Evolutionary conservation across 1,140 invertebrate genomes (phyloP).

Genomic region (Lepeophtheirus salmonis): DNA sequence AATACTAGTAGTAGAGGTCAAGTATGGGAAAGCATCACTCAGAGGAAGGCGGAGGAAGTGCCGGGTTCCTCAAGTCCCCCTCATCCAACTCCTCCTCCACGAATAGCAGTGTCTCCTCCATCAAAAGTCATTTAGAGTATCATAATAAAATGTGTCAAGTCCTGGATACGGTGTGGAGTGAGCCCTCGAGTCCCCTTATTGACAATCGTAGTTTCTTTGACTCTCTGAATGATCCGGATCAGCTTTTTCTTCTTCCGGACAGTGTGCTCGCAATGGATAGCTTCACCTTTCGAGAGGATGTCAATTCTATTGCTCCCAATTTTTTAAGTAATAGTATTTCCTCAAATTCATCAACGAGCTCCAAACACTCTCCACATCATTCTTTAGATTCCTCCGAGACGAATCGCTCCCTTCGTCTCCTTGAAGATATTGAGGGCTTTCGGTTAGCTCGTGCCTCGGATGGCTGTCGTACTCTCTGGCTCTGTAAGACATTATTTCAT

Average conservation of each 20-base stretch:
- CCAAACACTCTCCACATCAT: slow-evolving; percentile 1
- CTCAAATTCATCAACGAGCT: background rate
- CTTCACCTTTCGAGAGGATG: slow-evolving; percentile 13
- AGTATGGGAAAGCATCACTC: too few relatives aligned
- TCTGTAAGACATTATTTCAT: slow-evolving; percentile 18
- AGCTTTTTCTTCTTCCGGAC: slow-evolving; percentile 13
- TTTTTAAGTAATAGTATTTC: background rate
- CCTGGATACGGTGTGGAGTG: background rate
- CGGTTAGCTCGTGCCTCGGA: slow-evolving; percentile 11
- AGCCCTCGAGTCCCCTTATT: background rate
- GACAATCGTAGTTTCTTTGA: background rate
- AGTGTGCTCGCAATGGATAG: slow-evolving; percentile 11
- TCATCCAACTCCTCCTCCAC: too few relatives aligned
- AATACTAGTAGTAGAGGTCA: too few relatives aligned
- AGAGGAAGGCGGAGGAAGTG: too few relatives aligned
- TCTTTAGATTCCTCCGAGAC: slow-evolving; percentile 9
- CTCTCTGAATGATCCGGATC: slow-evolving; percentile 1
- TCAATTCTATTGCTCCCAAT: slow-evolving; percentile 1
- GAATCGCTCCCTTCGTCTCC: background rate
- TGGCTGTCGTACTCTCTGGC: slow-evolving; percentile 17
- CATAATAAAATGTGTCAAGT: too few relatives aligned
- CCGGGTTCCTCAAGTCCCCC: too few relatives aligned
- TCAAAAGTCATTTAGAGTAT: too few relatives aligned
- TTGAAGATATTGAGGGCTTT: slow-evolving; percentile 16
- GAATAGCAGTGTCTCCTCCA: too few relatives aligned